Base-by-base conservation (phyloP, 2,888 invertebrate species). In the Agonopterix heracliana region DNA sequence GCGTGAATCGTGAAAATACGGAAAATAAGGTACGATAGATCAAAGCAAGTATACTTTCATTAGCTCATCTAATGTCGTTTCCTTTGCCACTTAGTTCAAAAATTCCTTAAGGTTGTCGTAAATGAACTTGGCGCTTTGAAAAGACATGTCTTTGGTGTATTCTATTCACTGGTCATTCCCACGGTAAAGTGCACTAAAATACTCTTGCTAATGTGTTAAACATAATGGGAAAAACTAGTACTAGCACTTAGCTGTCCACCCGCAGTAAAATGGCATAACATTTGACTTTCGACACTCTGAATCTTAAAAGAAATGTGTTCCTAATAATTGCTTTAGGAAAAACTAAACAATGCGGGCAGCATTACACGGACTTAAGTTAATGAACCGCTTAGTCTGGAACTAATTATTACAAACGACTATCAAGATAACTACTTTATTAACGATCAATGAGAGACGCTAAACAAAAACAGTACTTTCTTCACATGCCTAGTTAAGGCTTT, bases 171-270 rank as follows among this genome's bases (percentile, higher is more conserved):
- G 65, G 69, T 74, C 73, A 72, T 82, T 85, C 85, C 76, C 85
- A 85, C 85, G 82, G 68, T 63, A 61, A 64, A 44, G 46, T 57
- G 64, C 62, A 63, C 64, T 71, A 66, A 71, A 68, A 70, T 65
- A 68, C 68, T 68, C 67, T 68, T 59, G 60, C 55, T 61, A 76
- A 74, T 68, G 68, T 67, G 66, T 74, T 70, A 66, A 64, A 73
- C 66, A 67, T 74, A 78, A 82, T 77, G 74, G 75, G 58, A 60
- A 69, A 74, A 65, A 68, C 71, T 60, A 68, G 76, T 70, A 73
- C 69, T 26, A 67, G 68, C 78, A 78, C 81, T 82, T 76, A 77
- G 63, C 52, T 46, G 41, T 40, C 44, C 40, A 26, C 46, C 44
- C 40, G 12, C 44, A 48, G 49, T 48, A 38, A 44, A 48, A 46